Conservation (phyloP, 2,113 vertebrate species). For the Anser cygnoides region DNA sequence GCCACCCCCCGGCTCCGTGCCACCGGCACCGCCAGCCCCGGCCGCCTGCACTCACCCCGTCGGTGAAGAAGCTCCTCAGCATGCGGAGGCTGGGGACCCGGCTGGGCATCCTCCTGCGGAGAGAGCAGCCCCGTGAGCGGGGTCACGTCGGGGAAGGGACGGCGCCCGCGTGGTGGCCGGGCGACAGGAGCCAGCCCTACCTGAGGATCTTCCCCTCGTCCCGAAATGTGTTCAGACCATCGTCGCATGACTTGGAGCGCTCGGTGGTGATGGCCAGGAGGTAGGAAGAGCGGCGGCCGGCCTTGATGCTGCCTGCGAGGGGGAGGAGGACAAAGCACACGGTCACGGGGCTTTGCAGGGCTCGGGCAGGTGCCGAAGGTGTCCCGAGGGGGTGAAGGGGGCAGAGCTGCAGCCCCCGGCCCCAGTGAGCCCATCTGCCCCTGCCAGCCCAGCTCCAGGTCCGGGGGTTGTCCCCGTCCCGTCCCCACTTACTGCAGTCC, state of each 20-base stretch:
- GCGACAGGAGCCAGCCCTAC: slow-evolving; percentile 24
- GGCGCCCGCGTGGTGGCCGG: rapidly evolving
- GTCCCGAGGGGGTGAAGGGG: not conserved
- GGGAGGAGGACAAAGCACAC: not conserved
- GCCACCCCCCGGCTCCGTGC: not conserved
- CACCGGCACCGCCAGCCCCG: not conserved
- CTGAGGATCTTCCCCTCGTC: slow-evolving; percentile 86
- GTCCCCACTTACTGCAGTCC: slow-evolving; percentile 90
- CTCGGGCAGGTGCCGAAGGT: not conserved
- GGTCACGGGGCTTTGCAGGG: no score
- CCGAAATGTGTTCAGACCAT: slow-evolving; percentile 92
- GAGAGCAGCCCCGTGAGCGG: slow-evolving; percentile 31
- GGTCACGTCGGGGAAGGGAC: rapidly evolving
- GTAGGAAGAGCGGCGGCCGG: slow-evolving; percentile 96
- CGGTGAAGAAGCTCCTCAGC: slow-evolving; percentile 93
- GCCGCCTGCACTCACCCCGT: slow-evolving; percentile 83
- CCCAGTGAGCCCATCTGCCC: no score
- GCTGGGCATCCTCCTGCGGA: slow-evolving; percentile 88
- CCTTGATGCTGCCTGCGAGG: slow-evolving; percentile 89
- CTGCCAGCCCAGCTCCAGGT: not conserved
- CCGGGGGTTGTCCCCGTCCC: rapidly evolving
- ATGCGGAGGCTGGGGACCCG: slow-evolving; percentile 86
- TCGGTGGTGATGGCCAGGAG: slow-evolving; percentile 94
- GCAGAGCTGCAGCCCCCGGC: not conserved
- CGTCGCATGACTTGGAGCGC: slow-evolving; percentile 97